phyloP scores from a whole-genome alignment of 2,888 invertebrate genomes.

The Caenorhabditis zanzibari region DNA sequence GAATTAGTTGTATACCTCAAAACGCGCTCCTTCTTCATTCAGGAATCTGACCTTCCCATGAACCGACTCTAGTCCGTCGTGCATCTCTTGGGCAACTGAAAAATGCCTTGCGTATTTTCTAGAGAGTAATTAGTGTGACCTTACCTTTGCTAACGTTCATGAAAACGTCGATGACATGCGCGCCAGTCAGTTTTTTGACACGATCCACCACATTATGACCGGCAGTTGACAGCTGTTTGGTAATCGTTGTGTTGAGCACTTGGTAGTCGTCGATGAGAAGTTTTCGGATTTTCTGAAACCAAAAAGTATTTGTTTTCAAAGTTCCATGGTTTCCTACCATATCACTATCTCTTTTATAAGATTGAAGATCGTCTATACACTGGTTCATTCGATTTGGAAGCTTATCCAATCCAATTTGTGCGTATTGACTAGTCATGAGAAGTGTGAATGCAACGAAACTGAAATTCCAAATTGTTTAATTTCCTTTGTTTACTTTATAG shows the following conservation, averaged over 20 bases:
- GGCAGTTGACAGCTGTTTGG: constrained; percentile 68
- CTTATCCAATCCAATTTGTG: constrained; percentile 80
- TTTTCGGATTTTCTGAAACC: constrained; percentile 79
- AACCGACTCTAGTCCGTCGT: constrained; percentile 57
- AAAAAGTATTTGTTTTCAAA: neutral
- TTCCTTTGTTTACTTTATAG: too few relatives aligned
- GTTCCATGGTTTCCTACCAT: constrained; percentile 66
- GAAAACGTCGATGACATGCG: constrained; percentile 77
- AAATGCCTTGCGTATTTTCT: neutral
- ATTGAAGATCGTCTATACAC: constrained; percentile 80
- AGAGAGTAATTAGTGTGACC: neutral
- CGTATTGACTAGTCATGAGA: constrained; percentile 81
- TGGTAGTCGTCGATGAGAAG: constrained; percentile 80
- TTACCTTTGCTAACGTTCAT: constrained; percentile 72
- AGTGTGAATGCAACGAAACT: constrained; percentile 80
- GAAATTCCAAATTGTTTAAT: neutral
- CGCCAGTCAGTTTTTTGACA: constrained; percentile 79
- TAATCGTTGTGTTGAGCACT: constrained; percentile 74
- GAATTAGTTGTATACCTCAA: constrained; percentile 60
- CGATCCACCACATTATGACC: constrained; percentile 77
- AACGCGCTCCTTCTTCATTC: constrained; percentile 70
- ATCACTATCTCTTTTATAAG: constrained; percentile 81
- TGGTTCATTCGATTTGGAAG: constrained; percentile 80
- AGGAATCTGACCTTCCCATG: constrained; percentile 64
- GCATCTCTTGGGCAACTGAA: constrained; percentile 72